Percentiles rank a stretch among this genome's conserved stretches.
Conservation (phyloP, 2,797 vertebrate species). For the Chrysocyon brachyurus region DNA sequence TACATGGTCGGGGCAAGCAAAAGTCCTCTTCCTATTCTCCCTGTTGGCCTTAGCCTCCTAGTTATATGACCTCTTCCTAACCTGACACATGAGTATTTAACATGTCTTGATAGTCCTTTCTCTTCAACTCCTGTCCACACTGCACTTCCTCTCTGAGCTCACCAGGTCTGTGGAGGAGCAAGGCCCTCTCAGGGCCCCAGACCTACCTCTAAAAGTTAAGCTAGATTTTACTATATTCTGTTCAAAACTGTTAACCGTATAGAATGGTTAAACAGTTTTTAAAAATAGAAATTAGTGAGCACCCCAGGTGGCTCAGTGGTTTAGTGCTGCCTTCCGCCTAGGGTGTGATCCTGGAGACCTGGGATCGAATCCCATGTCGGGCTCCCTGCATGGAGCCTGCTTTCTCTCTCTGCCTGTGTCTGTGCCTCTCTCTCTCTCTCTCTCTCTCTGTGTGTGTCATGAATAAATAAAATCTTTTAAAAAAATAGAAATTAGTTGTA, state of each 20-base stretch:
- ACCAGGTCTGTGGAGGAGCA: neutral
- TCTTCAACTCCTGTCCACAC: neutral
- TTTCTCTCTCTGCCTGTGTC: too few species aligned
- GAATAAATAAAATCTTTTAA: too few species aligned
- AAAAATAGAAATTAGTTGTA: neutral
- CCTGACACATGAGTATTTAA: neutral
- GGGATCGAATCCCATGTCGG: too few species aligned
- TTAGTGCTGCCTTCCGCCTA: too few species aligned
- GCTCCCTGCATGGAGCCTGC: too few species aligned
- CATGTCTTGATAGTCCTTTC: neutral
- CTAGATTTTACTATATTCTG: neutral
- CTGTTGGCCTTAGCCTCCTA: neutral
- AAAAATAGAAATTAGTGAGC: neutral
- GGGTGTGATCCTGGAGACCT: too few species aligned
- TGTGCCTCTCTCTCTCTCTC: too few species aligned
- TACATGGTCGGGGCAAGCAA: neutral
- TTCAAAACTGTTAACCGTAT: neutral
- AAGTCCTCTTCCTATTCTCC: neutral
- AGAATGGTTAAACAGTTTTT: conserved; percentile 1
- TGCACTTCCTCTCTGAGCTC: neutral
- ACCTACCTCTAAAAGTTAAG: conserved; percentile 40
- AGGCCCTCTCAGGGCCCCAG: neutral
- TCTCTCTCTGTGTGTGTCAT: too few species aligned
- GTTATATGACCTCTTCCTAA: neutral
- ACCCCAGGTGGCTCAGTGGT: too few species aligned